Conservation (phyloP, 2,113 vertebrate genomes). For the Ageneiosus marmoratus region DNA sequence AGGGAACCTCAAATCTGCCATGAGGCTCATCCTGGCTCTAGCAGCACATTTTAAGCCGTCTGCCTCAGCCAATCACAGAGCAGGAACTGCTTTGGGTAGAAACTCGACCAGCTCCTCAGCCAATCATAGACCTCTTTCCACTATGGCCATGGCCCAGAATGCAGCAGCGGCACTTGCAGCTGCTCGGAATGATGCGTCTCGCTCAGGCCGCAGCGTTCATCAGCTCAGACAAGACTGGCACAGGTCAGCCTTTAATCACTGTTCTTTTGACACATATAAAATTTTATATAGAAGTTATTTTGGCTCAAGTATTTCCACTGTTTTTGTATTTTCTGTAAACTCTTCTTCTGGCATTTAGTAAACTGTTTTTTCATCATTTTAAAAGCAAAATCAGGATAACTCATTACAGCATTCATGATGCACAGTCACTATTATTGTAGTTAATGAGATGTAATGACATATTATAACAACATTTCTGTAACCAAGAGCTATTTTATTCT, state of each 20-base stretch:
- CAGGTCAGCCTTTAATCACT: conserved; percentile 71
- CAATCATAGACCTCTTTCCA: conserved; percentile 81
- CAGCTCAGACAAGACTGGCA: conserved; percentile 72
- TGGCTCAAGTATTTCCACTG: not conserved
- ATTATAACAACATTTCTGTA: not conserved
- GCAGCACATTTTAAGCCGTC: conserved; percentile 95
- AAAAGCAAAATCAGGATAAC: not conserved
- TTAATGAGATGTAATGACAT: not conserved
- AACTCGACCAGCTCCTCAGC: conserved; percentile 40
- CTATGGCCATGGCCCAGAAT: conserved; percentile 86
- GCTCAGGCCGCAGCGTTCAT: conserved; percentile 74
- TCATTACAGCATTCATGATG: not conserved
- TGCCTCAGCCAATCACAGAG: conserved; percentile 70
- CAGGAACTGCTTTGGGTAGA: conserved; percentile 57
- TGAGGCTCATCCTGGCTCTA: conserved; percentile 93
- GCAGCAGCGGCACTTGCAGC: conserved; percentile 84
- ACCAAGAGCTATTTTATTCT: not conserved
- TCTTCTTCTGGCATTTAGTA: not conserved
- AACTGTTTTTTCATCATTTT: not conserved
- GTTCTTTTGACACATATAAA: not conserved
- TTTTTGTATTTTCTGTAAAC: not conserved
- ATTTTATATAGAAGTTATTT: too few relatives aligned
- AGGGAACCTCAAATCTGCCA: conserved; percentile 93
- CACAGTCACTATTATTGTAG: not conserved
- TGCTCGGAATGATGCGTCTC: conserved; percentile 83